Conservation (phyloP, 2,797 vertebrate genomes). For the Protonibea diacanthus region DNA sequence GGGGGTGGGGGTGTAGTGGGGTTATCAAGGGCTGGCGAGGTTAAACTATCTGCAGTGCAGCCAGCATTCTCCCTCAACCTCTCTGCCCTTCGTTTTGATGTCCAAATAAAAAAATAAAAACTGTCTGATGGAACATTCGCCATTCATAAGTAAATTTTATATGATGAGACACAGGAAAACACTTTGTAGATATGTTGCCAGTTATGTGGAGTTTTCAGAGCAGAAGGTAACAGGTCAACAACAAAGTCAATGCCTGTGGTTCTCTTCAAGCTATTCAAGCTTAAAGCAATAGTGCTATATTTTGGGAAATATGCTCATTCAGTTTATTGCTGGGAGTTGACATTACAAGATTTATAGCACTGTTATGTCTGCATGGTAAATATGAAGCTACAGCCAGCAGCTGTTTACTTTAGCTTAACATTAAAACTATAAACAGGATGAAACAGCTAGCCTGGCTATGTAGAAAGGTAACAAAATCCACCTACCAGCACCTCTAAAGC, state of each 20-base stretch:
- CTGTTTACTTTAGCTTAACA: constrained; percentile 1
- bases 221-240: constrained; percentile 21
- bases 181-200: neutral
- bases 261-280: neutral
- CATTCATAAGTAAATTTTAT: neutral
- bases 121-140: neutral
- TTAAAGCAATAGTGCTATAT: neutral
- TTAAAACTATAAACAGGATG: no score
- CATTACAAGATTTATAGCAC: neutral
- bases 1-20: constrained; percentile 8
- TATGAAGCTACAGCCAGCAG: neutral
- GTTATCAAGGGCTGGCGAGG: constrained; percentile 54
- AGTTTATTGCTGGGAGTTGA: neutral
- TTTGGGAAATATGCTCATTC: neutral
- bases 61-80: constrained; percentile 17
- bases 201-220: neutral
- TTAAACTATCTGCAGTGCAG: constrained; percentile 59
- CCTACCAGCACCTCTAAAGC: neutral
- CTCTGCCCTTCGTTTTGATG: constrained; percentile 11
- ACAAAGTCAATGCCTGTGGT: constrained; percentile 4
- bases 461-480: neutral
- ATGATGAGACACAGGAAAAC: neutral
- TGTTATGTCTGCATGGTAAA: neutral
- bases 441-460: neutral
- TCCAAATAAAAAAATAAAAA: constrained; percentile 14